phyloP scores from a whole-genome alignment of 2,797 vertebrate genomes.

The Sebastes iracundus region DNA sequence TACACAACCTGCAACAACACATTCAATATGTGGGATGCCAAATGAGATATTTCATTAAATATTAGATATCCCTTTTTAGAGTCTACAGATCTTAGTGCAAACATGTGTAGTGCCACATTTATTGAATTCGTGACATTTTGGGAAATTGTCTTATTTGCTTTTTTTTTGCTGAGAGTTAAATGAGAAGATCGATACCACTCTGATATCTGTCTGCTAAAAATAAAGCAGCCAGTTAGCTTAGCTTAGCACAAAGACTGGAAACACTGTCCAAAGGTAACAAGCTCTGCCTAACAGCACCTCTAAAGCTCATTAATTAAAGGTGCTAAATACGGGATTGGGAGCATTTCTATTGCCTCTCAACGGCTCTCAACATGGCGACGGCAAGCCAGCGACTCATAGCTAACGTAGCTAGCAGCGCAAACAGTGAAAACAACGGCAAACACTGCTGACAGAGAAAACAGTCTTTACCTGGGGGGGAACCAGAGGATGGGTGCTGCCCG shows the following conservation, averaged over 20 bases:
- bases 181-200: neutral
- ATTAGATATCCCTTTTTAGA: neutral
- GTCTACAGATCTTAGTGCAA: neutral
- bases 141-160: neutral
- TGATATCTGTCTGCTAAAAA: too few species aligned
- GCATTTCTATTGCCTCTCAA: too few species aligned
- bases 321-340: too few species aligned
- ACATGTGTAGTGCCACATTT: neutral
- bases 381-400: too few species aligned
- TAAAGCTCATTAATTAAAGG: neutral
- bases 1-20: conserved; percentile 11
- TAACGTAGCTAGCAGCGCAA: accelerated
- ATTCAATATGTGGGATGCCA: neutral
- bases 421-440: too few species aligned
- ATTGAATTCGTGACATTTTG: neutral
- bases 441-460: too few species aligned
- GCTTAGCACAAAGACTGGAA: neutral
- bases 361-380: too few species aligned
- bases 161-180: neutral
- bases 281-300: neutral
- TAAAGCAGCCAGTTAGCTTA: neutral
- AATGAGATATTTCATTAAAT: neutral
- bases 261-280: neutral
- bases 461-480: too few species aligned
- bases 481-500: accelerated